phyloP scores from a whole-genome alignment of 2,113 vertebrate species.

The Psettodes erumei region DNA sequence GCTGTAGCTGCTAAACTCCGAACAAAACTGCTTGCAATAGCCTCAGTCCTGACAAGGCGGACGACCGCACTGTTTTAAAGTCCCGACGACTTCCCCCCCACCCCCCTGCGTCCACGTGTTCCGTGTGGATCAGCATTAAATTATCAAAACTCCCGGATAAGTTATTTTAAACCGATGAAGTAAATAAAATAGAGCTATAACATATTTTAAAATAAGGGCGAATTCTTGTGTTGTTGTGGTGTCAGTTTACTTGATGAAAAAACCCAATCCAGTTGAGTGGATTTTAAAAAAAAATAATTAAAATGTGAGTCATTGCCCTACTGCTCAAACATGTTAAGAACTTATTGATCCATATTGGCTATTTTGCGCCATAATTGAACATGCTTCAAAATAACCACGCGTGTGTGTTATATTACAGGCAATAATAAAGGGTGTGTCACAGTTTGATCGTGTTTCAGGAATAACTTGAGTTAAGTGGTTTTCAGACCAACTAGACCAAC shows the following conservation, averaged over 20 bases:
- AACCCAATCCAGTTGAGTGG: not conserved
- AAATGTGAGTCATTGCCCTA: not conserved
- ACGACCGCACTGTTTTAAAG: not conserved
- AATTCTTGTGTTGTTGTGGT: not conserved
- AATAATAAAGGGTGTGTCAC: conserved; percentile 27
- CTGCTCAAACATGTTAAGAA: not conserved
- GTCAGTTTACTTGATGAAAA: not conserved
- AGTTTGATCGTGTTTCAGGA: not conserved
- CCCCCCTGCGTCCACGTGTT: conserved; percentile 42
- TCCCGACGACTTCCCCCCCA: not conserved
- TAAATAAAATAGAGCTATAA: not conserved
- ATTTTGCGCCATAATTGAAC: not conserved
- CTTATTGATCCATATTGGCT: too few relatives aligned
- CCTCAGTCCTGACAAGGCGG: conserved; percentile 5
- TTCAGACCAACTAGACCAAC: not conserved
- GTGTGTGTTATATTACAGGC: not conserved
- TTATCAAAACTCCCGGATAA: not conserved
- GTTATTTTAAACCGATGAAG: not conserved
- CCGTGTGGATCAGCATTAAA: not conserved
- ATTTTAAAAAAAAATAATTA: too few relatives aligned
- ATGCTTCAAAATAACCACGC: not conserved
- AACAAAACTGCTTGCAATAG: too few relatives aligned
- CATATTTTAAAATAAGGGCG: not conserved
- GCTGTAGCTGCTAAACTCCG: conserved; percentile 8
- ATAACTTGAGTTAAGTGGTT: not conserved